These are phyloP conservation scores for Heliconius melpomene DNA, from an alignment of 1,140 invertebrate genomes.

Conservation along the genomic window DNA sequence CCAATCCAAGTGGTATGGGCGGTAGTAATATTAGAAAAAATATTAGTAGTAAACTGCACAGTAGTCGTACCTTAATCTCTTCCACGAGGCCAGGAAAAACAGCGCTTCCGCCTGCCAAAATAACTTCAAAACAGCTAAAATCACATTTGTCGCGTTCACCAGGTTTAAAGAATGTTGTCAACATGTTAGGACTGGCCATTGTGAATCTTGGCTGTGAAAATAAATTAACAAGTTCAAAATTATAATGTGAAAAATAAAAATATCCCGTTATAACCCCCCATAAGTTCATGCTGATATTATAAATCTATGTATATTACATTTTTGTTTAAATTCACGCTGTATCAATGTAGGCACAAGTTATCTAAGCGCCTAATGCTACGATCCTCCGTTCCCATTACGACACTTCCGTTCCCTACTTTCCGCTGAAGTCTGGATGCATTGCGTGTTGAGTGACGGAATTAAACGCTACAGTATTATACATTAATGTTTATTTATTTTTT, in stretches of 20 bases:
- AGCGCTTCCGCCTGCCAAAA: slow-evolving; percentile 51
- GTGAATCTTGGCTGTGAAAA: slow-evolving; percentile 55
- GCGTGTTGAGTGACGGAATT: too few relatives aligned
- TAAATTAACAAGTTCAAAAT: background rate
- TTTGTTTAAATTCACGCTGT: too few relatives aligned
- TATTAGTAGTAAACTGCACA: background rate
- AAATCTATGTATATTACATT: slow-evolving; percentile 14
- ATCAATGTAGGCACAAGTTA: too few relatives aligned
- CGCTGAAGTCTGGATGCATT: too few relatives aligned
- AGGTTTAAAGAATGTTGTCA: slow-evolving; percentile 48
- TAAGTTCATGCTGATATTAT: background rate
- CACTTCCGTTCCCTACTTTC: too few relatives aligned
- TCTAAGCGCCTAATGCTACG: too few relatives aligned
- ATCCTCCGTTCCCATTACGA: too few relatives aligned
- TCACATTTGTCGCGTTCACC: slow-evolving; percentile 50
- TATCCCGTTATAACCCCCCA: background rate
- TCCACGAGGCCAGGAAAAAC: slow-evolving; percentile 40
- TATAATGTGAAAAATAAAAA: background rate
- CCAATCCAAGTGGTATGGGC: too few relatives aligned
- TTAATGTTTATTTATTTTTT: too few relatives aligned
- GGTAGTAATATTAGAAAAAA: too few relatives aligned
- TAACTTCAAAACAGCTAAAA: slow-evolving; percentile 52
- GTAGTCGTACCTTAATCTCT: slow-evolving; percentile 16
- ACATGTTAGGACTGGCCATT: slow-evolving; percentile 50
- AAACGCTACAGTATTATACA: too few relatives aligned